Evolutionary conservation across 2,797 vertebrate genomes (phyloP).

Genomic region (Helarctos malayanus): DNA sequence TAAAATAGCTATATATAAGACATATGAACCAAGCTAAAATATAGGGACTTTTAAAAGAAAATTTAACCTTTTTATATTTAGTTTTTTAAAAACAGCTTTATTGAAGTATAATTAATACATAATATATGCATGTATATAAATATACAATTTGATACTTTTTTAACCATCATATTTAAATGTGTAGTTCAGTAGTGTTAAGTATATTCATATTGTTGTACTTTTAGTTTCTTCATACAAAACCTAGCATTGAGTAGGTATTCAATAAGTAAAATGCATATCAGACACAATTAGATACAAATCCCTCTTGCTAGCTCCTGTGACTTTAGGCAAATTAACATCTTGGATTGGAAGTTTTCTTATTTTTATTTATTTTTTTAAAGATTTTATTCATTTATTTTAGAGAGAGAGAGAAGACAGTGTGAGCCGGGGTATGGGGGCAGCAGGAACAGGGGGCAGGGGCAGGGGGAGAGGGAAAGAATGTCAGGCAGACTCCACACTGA

Average conservation of each 20-base stretch:
- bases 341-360: slow-evolving; percentile 9
- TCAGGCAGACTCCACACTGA: no score
- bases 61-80: background rate
- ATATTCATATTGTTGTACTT: background rate
- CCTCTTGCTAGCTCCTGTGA: slow-evolving; percentile 19
- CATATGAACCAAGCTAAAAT: background rate
- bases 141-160: background rate
- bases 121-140: background rate
- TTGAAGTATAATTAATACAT: background rate
- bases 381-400: no score
- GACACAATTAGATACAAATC: background rate
- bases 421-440: no score
- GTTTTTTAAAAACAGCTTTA: background rate
- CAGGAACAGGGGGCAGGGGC: no score
- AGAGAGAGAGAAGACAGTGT: no score
- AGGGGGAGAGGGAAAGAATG: no score
- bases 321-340: background rate
- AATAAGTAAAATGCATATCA: background rate
- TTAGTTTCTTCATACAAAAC: background rate
- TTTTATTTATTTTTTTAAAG: slow-evolving; percentile 21
- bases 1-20: slow-evolving; percentile 37
- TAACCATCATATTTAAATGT: background rate
- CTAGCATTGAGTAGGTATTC: background rate
- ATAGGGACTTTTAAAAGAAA: background rate
- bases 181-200: background rate